Percentiles rank a stretch among this genome's conserved stretches.
Conservation (phyloP, 2,888 invertebrate species). For the Frankliniella intonsa region DNA sequence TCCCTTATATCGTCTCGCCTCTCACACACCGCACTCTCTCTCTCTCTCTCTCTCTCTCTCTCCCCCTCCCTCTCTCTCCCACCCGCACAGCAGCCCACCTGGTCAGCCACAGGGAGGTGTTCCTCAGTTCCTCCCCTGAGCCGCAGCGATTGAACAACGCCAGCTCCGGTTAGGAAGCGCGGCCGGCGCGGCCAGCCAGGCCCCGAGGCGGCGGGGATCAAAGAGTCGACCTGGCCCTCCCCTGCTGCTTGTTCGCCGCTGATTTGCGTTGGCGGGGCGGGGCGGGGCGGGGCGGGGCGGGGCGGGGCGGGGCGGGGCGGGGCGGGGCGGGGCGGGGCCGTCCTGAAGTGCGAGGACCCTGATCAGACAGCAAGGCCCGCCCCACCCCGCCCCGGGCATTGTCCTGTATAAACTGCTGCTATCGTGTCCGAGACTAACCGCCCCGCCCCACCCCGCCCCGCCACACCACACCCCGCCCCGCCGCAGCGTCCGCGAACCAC, state of each 20-base stretch:
- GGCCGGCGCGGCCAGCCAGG: no score
- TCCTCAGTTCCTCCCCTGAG: neutral
- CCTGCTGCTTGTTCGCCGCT: no score
- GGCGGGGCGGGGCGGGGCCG: neutral
- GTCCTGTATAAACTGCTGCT: no score
- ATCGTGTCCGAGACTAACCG: neutral
- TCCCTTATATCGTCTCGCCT: neutral
- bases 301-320: neutral
- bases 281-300: neutral
- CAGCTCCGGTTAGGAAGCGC: no score
- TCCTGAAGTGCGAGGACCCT: neutral
- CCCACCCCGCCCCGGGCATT: neutral
- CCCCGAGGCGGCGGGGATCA: no score
- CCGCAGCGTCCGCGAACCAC: neutral
- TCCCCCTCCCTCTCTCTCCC: neutral
- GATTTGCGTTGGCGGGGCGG: neutral
- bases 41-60: neutral
- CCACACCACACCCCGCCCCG: neutral
- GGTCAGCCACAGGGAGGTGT: neutral
- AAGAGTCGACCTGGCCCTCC: no score
- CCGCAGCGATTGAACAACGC: no score
- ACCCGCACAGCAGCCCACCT: neutral
- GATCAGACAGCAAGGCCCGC: neutral
- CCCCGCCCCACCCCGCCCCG: neutral
- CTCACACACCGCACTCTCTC: neutral